A percentile compares a stretch with the other conserved stretches of the same genome.
Conservation (phyloP, 2,797 vertebrate species). For the Muraenolepis orangiensis region DNA sequence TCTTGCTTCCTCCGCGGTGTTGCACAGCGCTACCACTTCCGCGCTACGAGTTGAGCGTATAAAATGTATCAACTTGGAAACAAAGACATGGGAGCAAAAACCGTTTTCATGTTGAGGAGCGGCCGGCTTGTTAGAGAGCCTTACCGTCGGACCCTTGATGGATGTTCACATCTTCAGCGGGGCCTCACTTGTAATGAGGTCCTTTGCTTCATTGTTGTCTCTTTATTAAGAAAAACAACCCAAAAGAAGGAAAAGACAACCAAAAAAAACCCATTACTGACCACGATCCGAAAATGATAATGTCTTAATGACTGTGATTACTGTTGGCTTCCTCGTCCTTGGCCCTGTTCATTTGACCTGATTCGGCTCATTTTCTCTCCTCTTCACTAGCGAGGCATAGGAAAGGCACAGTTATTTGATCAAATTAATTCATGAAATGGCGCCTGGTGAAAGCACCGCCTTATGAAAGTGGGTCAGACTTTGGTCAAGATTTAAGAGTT, state of each 20-base stretch:
- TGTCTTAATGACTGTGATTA: conserved; percentile 48
- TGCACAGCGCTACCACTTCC: no score
- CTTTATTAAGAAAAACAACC: conserved; percentile 22
- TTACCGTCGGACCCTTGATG: conserved; percentile 60
- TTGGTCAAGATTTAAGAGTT: no score
- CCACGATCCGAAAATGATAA: conserved; percentile 58
- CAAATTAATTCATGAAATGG: no score
- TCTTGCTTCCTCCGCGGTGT: conserved; percentile 29
- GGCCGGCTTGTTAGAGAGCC: conserved; percentile 44
- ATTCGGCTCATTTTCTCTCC: conserved; percentile 27
- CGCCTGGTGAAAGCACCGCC: no score
- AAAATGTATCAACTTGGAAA: conserved; percentile 75
- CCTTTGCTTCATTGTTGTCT: no score
- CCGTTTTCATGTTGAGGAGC: no score
- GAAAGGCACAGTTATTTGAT: conserved; percentile 29
- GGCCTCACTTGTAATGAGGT: no score
- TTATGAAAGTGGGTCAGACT: no score
- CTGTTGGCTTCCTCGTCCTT: conserved; percentile 30
- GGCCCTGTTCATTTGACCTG: background rate
- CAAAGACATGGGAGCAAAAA: no score
- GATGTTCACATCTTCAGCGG: no score
- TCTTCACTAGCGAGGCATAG: conserved; percentile 25
- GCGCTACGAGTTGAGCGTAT: conserved; percentile 46
- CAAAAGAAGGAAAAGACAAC: background rate
- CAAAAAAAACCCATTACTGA: conserved; percentile 35